Base-by-base conservation (phyloP, 2,888 invertebrate genomes). In the Hemaris fuciformis region DNA sequence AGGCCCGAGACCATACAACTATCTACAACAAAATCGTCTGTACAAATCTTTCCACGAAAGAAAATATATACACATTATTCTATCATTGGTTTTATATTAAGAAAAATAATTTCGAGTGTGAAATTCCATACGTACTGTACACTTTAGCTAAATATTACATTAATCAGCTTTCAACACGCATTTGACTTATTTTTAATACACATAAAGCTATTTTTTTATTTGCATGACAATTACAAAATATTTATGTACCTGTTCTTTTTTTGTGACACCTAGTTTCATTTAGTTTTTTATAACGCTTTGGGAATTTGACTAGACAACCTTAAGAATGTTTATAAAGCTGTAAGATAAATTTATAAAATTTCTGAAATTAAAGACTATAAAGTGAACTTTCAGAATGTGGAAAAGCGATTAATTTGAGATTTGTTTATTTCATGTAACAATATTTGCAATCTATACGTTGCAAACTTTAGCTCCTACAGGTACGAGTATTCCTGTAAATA, bases 71-170 rank as follows among this genome's bases (percentile, higher is more conserved):
- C 83, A 87, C 81, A 82, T 70, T 63, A 63, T 59, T 64, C 67
- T 78, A 76, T 74, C 66, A 71, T 75, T 74, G 70, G 67, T 77
- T 77, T 80, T 72, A 73, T 72, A 71, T 73, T 81, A 80, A 77
- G 81, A 85, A 87, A 87, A 85, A 85, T 83, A 84, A 76, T 78
- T 76, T 77, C 68, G 63, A 77, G 71, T 75, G 75, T 75, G 68
- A 74, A 72, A 81, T 75, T 80, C 71, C 72, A 79, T 77, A 69
- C 65, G 68, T 77, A 72, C 81, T 83, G 82, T 84, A 84, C 80
- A 83, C 73, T 79, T 78, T 66, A 73, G 64, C 67, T 70, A 70
- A 22, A n/a, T 69, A 64, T 68, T 66, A 70, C 64, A 68, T 66
- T 69, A 64, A 70, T 69, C 70, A 69, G 67, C 62, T 64, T 69